Conservation (phyloP, 2,113 vertebrate species). For the Bubalus kerabau region DNA sequence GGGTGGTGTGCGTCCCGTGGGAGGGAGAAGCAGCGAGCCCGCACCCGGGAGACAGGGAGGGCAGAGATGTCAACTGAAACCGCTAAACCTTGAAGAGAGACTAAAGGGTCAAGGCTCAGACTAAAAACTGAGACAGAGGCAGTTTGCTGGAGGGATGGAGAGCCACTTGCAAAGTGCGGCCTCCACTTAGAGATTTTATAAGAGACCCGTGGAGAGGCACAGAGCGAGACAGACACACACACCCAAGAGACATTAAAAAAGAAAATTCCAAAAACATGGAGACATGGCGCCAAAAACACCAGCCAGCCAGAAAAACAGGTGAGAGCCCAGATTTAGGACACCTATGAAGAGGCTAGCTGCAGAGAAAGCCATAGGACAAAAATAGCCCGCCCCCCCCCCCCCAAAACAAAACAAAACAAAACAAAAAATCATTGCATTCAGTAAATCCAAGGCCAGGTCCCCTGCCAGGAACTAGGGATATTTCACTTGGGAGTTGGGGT, state of each 20-base stretch:
- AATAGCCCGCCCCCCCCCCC: too few species aligned
- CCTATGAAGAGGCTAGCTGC: neutral
- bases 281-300: neutral
- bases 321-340: neutral
- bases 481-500: neutral
- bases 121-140: neutral
- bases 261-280: neutral
- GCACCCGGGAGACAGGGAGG: neutral
- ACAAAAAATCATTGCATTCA: neutral
- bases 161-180: neutral
- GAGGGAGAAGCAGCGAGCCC: neutral
- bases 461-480: neutral
- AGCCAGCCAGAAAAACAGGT: neutral
- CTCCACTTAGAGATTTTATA: neutral
- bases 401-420: neutral
- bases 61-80: neutral
- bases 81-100: neutral
- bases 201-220: neutral
- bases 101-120: neutral
- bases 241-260: neutral
- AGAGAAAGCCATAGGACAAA: neutral
- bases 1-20: neutral
- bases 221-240: neutral
- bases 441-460: neutral
- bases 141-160: neutral